Base-by-base conservation (phyloP, 2,797 vertebrate species). In the Lagorchestes hirsutus region DNA sequence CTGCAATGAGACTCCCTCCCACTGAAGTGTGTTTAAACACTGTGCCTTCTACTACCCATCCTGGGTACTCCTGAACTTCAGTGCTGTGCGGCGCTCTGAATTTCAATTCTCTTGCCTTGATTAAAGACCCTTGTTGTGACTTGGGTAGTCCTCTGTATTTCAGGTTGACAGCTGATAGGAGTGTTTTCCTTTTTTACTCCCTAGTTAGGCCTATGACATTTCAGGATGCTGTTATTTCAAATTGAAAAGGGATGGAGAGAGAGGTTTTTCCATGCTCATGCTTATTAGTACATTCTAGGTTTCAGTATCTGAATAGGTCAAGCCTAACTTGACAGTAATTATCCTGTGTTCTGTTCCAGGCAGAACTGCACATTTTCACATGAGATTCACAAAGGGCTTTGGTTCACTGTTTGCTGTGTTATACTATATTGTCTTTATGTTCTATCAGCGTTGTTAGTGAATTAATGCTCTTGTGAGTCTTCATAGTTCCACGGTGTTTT, bases 401-500 rank as follows among this genome's bases (percentile, higher is more conserved):
- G 93, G 16, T 50, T 24, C 14, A 82, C 18, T 57, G 24, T 93
- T 95, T 93, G 40, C 31, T 92, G 6, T 67, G 96, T 92, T 58
- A 46, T 94, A 34, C 59, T 82, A 55, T 82, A 13, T 82, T 95
- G 29, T 92, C 67, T 52, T 82, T 82, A 82, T 82, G 74, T 82
- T 46, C 40, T 46, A 27, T 82, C 40, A 82, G 40, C 40, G 11
- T 82, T 82, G 74, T 94, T 94, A 74, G 93, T 55, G 54, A 59
- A 91, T 94, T 90, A 93, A 54, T 40, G 50, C 18, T 28, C 28
- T 90, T 40, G 94, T 18, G 14, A 13, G n/a, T 95, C 96, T 67
- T 87, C 58, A 82, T 96, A 56, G 31, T 90, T 91, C 92, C 29
- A 93, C 5, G 29, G 59, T 94, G 95, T 93, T 94, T 94, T n/a